Evolutionary conservation across 2,797 vertebrate species (phyloP).

Genomic region (Sus cebifrons): DNA sequence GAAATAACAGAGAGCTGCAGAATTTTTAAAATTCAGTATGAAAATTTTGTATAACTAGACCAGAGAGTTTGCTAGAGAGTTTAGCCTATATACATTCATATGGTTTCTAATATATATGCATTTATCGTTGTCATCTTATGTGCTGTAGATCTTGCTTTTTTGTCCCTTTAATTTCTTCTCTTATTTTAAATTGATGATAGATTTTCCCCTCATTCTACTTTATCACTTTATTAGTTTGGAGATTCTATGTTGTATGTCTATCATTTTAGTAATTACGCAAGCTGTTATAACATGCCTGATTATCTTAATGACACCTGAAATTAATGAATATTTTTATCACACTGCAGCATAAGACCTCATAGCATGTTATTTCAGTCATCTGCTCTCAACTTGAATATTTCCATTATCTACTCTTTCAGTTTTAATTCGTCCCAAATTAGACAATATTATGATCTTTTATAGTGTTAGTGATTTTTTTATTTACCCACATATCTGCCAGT

Average conservation of each 20-base stretch:
- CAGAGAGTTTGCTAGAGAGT: neutral
- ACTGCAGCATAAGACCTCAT: neutral
- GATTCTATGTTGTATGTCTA: neutral
- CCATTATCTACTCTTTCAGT: neutral
- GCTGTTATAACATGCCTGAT: neutral
- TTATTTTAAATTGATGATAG: neutral
- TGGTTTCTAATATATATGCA: neutral
- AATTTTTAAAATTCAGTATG: neutral
- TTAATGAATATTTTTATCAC: neutral
- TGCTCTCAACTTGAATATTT: neutral
- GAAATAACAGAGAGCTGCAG: neutral
- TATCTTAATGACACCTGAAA: neutral
- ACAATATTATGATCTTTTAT: neutral
- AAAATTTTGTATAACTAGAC: neutral
- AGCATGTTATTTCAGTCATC: neutral
- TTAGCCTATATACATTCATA: neutral
- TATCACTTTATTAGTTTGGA: neutral
- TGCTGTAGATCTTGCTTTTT: neutral
- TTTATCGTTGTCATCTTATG: neutral
- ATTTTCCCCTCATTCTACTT: neutral
- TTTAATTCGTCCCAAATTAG: neutral
- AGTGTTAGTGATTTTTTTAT: neutral
- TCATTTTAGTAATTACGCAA: neutral
- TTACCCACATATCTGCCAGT: neutral
- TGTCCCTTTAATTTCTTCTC: neutral